Evolutionary conservation across 2,888 invertebrate genomes (phyloP), one percentile per base, ranked within the genome.

Genomic region (Eristalinus aeneus): DNA sequence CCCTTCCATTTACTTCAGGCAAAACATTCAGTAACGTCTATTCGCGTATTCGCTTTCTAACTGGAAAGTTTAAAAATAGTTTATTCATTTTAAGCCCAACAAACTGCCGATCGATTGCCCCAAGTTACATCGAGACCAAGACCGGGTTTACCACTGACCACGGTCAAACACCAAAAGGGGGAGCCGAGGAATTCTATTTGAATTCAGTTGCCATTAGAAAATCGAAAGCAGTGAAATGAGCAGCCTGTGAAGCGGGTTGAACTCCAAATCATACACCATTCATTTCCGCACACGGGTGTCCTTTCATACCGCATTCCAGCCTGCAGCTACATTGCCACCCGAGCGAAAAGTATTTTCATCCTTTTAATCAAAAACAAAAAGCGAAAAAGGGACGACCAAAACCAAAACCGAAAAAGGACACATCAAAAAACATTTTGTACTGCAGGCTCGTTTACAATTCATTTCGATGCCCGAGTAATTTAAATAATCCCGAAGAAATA

Each of bases 401-500:
- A 58, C 39, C 22, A 46, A 61, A 36, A 16, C 9, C 22, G 20
- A 54, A 68, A 27, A 31, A 54, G 54, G 16, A 54, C 12, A 31
- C 27, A 11, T 31, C 20, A 73, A 67, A 76, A 85, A 85, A 85
- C 80, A 72, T 81, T 85, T 85, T 85, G 81, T 85, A 84, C 76
- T 87, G 73, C 87, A 80, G 88, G 82, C 83, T 88, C 88, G 88
- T 88, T 88, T 88, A 86, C 87, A 88, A 88, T 89, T 89, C 88
- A 88, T 81, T 82, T 81, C 87, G 88, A 88, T 88, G 87, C 88
- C 86, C 77, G 84, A 86, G 88, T 86, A 89, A 89, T 89, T 89
- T 89, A 88, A 89, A 89, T 89, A 89, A 89, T 89, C 89, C 88
- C 88, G 80, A 88, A 88, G 85, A 85, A 85, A 85, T 85, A 81